Percentiles rank a stretch among this genome's conserved stretches.
Conservation (phyloP, 1,140 invertebrate species). For the Phymorhynchus buccinoides region DNA sequence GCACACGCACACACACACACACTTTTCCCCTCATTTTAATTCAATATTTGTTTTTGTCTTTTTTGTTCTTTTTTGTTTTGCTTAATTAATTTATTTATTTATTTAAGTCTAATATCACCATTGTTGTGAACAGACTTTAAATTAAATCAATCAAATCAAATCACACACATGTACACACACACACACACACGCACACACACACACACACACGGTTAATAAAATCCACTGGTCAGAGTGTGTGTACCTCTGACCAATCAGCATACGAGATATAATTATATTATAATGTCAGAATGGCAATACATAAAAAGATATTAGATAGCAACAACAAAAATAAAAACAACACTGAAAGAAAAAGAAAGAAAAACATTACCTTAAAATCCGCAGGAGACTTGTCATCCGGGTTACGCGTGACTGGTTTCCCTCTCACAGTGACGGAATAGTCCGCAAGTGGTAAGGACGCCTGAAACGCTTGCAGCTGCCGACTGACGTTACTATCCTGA, state of each 20-base stretch:
- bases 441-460: slow-evolving; percentile 26
- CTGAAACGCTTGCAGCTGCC: slow-evolving; percentile 24
- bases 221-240: too few species aligned
- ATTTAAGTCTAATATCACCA: too few species aligned
- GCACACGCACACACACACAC: neutral
- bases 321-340: neutral
- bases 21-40: neutral
- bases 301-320: slow-evolving; percentile 1
- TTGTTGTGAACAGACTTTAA: too few species aligned
- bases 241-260: too few species aligned
- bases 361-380: slow-evolving; percentile 49
- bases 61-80: neutral
- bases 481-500: neutral
- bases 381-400: slow-evolving; percentile 53
- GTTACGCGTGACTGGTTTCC: slow-evolving; percentile 51
- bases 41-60: neutral
- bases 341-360: neutral
- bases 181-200: neutral
- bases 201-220: neutral
- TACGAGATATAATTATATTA: too few species aligned
- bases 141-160: neutral
- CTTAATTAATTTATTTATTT: too few species aligned
- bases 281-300: neutral
- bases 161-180: neutral
- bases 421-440: slow-evolving; percentile 48